Evolutionary conservation across 2,113 vertebrate genomes (phyloP), one percentile per base, ranked within the genome.

Genomic region (Triplophysa dalaica): DNA sequence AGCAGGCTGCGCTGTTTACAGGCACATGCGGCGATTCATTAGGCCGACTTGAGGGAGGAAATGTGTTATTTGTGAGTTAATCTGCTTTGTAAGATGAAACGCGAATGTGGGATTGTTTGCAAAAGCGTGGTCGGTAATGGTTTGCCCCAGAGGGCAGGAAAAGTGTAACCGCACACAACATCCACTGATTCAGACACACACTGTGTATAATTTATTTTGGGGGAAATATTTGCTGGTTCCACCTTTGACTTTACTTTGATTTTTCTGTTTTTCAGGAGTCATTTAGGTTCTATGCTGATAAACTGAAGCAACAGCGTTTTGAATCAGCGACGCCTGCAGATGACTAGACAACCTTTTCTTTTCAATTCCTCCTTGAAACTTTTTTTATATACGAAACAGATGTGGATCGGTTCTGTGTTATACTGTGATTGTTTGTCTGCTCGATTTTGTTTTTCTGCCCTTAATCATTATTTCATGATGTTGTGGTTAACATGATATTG

Each of bases 211-310:
- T 75, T 75, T 7, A 24, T 19, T 17, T 74, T 2, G 11, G 10
- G n/a, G 2, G 45, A 0, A 43, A 61, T 26, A 24, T 70, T n/a
- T 48, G 26, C 11, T 56, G 13, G 69, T 72, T 58, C 21, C 3
- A 19, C 17, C 17, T 72, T 38, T 21, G 50, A 38, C 6, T 33
- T 14, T 1, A 68, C 54, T 14, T 52, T 1, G 41, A 1, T 4
- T 22, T 26, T 24, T 64, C 5, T 74, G 16, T 41, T 21, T 75
- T 11, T 0, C 88, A 99, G 97, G 94, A 97, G 86, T 85, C 89
- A 5, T 94, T 96, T 74, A 90, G 80, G 78, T 96, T 95, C 89
- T 96, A 97, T 38, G 82, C 85, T 79, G 88, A 95, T 10, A 91
- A 95, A 87, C 82, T 93, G 84, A 95, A 16, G 81, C 82, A 89